Evolutionary conservation across 2,888 invertebrate genomes (phyloP), one percentile per base, ranked within the genome.

Genomic region (Labia minor): DNA sequence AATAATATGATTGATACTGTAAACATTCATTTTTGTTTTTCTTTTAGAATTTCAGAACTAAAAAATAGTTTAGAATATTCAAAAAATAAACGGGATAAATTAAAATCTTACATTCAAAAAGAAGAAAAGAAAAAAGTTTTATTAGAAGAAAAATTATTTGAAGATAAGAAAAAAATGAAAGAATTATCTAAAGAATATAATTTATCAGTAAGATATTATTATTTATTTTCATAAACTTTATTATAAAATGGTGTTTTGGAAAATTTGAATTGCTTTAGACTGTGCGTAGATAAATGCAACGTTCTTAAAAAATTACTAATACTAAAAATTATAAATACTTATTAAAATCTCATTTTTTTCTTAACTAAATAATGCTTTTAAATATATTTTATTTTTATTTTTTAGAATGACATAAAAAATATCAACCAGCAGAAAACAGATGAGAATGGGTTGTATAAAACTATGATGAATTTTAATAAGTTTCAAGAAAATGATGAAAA

Each of bases 11-110:
- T n/a, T n/a, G n/a, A n/a, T n/a, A n/a, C n/a, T n/a, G 26, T 65
- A 1, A n/a, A n/a, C n/a, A n/a, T n/a, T n/a, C n/a, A n/a, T n/a
- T n/a, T n/a, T n/a, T n/a, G n/a, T n/a, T 16, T 16, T 61, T 67
- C 67, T 21, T n/a, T 16, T 21, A 72, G 71, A 74, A 83, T 89
- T 8, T 81, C 85, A 72, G 87, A 89, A 73, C 80, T 89, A 70
- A 87, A 90, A 74, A 85, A 83, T 69, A 89, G 88, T 71, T 77
- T 90, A 1, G 85, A 86, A 73, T 83, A 85, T 6, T 89, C 89
- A 0, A 87, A 86, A 73, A 88, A 88, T 73, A 86, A 89, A 74
- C 82, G 90, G 74, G 89, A 89, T 65, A 87, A 87, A 73, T 78
- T 90, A 64, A 86, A 86, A 74, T 85, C 86, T 73, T 86, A 87